Conservation (phyloP, 2,888 invertebrate species). For the Oegoconia quadripuncta region DNA sequence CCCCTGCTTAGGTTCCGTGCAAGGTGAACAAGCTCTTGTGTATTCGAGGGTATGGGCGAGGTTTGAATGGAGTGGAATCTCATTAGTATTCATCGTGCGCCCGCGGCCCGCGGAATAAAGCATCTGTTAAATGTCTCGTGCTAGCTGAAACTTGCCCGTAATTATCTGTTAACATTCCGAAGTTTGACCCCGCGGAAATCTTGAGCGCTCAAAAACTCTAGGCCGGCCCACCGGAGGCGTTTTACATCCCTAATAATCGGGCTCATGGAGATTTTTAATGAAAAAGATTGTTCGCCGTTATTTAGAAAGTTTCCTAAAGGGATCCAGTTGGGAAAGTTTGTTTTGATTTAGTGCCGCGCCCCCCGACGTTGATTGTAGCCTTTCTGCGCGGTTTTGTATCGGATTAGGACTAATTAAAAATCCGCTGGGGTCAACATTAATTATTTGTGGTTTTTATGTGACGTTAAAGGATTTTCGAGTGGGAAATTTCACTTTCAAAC, state of each 20-base stretch:
- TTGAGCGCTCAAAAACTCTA: constrained; percentile 42
- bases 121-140: constrained; percentile 79
- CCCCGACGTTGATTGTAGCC: constrained; percentile 63
- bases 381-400: constrained; percentile 63
- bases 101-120: constrained; percentile 74
- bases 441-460: constrained; percentile 20
- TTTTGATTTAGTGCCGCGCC: constrained; percentile 72
- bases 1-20: constrained; percentile 30
- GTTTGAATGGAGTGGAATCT: constrained; percentile 45
- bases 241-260: constrained; percentile 75
- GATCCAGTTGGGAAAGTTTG: constrained; percentile 64
- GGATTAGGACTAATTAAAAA: constrained; percentile 63
- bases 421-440: constrained; percentile 29
- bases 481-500: not conserved
- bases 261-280: constrained; percentile 76
- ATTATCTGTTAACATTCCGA: constrained; percentile 79
- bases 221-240: constrained; percentile 65
- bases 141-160: constrained; percentile 75
- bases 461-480: too few species aligned
- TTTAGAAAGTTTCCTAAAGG: constrained; percentile 76
- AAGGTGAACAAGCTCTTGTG: constrained; percentile 44
- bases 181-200: constrained; percentile 77
- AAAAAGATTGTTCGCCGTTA: constrained; percentile 76
- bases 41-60: constrained; percentile 38
- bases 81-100: constrained; percentile 77